Base-by-base conservation (phyloP, 1,140 invertebrate species). In the Sycophila sp. region DNA sequence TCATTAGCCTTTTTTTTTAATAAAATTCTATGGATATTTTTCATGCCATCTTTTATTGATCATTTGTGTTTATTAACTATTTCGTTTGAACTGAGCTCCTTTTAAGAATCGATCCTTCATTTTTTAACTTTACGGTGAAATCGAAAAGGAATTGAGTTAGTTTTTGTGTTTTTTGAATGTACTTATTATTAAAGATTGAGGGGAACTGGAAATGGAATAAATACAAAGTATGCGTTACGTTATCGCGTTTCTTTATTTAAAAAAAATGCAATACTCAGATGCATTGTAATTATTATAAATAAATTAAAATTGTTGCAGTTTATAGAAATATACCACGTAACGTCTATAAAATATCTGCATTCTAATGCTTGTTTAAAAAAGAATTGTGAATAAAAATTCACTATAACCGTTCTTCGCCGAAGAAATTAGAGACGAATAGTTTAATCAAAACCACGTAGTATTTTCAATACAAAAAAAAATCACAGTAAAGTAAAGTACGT, bases 271-370 rank as follows among this genome's bases (percentile, higher is more conserved):
- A 34, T 69, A 55, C 38, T 63, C 24, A 42, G 47, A 63, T 38
- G 38, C 22, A 56, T 53, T 11, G 17, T 32, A 62, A 53, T 68
- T 10, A 59, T 68, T 10, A 59, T 68, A 68, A 69, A 62, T 69
- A 69, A 69, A 36, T 62, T 62, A 62, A 69, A 67, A 38, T 51
- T 38, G 47, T 53, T 69, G 55, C 67, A 69, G 45, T 62, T 51
- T 62, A 45, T 62, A 60, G 36, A 62, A 67, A 69, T 63, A 69
- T 63, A 69, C 49, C 56, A 62, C 45, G 36, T 63, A 69, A 69
- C 47, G 34, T 45, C 36, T 69, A 69, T 69, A 69, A 69, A 69
- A 38, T 55, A 63, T 69, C 32, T 69, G n/a, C 34, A 19, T 32
- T 40, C 24, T 60, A 36, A 49, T 51, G 26, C 4, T n/a, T 40